These are phyloP conservation scores for Platerodrilus igneus DNA, from an alignment of 2,888 invertebrate genomes.

Conservation along the genomic window DNA sequence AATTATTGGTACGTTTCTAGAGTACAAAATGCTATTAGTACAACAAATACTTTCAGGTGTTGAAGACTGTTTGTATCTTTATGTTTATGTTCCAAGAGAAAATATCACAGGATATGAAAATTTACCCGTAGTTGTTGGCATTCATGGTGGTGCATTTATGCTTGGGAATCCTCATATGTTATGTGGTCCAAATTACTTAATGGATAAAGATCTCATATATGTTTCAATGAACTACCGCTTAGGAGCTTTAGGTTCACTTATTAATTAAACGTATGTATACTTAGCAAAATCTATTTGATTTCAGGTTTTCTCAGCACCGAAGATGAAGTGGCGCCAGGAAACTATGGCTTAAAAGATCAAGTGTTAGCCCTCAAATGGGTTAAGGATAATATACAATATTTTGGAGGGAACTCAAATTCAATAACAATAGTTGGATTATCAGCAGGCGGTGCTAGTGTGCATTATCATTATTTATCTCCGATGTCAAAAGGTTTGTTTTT, in stretches of 20 bases:
- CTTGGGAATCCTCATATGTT: constrained; percentile 42
- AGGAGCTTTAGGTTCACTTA: constrained; percentile 39
- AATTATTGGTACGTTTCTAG: constrained; percentile 9
- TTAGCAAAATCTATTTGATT: constrained; percentile 1
- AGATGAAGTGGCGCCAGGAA: constrained; percentile 41
- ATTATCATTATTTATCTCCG: constrained; percentile 42
- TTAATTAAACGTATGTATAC: no score
- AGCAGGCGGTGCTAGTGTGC: constrained; percentile 44
- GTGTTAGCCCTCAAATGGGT: constrained; percentile 41
- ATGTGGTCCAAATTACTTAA: constrained; percentile 47
- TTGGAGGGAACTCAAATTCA: constrained; percentile 44
- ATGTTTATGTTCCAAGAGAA: constrained; percentile 57
- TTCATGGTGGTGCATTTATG: constrained; percentile 51
- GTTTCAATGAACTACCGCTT: constrained; percentile 42
- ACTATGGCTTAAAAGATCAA: constrained; percentile 45
- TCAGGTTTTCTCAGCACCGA: constrained; percentile 43
- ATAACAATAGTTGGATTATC: constrained; percentile 42
- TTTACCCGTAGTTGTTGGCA: constrained; percentile 47
- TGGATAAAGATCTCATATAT: constrained; percentile 43
- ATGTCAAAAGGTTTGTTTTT: constrained; percentile 34
- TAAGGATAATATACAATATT: constrained; percentile 39
- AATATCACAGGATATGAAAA: constrained; percentile 42
- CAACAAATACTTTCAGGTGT: constrained; percentile 48
- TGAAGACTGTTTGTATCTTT: constrained; percentile 64
- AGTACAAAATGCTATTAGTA: no score